These are phyloP conservation scores for Standfussiana lucernea DNA, from an alignment of 2,888 invertebrate genomes.

Conservation along the genomic window DNA sequence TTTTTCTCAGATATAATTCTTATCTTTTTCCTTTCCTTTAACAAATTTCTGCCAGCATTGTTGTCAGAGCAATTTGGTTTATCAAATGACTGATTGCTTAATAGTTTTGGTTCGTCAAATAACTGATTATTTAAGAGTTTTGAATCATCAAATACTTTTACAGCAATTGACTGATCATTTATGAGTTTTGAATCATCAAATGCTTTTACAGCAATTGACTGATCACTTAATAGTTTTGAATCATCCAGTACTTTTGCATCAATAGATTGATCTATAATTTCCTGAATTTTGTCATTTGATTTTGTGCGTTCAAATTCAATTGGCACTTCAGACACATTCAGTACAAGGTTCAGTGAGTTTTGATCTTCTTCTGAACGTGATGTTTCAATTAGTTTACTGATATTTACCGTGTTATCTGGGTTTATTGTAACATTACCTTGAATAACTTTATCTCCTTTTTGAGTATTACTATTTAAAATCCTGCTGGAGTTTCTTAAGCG, in stretches of 20 bases:
- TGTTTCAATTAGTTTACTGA: conserved; percentile 25
- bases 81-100: conserved; percentile 7
- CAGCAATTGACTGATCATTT: conserved; percentile 11
- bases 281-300: conserved; percentile 17
- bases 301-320: conserved; percentile 47
- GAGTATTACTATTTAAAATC: conserved; percentile 36
- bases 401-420: conserved; percentile 20
- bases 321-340: conserved; percentile 45
- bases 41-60: conserved; percentile 39
- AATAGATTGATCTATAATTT: conserved; percentile 20
- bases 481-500: not conserved
- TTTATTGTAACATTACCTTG: conserved; percentile 13
- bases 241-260: not conserved
- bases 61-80: not conserved
- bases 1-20: conserved; percentile 83
- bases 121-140: conserved; percentile 1
- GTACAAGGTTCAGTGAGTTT: conserved; percentile 23
- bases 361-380: not conserved
- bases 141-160: conserved; percentile 10
- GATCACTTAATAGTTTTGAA: conserved; percentile 14
- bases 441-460: conserved; percentile 10
- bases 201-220: conserved; percentile 8
- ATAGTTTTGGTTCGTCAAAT: conserved; percentile 6
- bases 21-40: conserved; percentile 73
- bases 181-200: conserved; percentile 4